phyloP scores from a whole-genome alignment of 1,140 invertebrate genomes.

The Leptestheria dahalacensis region DNA sequence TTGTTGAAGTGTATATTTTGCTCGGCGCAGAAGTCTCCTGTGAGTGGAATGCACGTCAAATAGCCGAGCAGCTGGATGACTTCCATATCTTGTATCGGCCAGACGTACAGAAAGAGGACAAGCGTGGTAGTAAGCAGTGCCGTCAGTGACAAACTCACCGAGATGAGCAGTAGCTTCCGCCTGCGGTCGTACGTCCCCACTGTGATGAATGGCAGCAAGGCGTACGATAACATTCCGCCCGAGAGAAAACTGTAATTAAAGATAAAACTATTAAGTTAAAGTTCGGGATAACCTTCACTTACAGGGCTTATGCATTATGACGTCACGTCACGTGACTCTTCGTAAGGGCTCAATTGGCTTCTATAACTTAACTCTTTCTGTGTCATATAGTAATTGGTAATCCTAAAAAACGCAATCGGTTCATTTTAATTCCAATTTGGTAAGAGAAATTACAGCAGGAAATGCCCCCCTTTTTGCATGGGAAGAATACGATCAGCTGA shows the following conservation, averaged over 20 bases:
- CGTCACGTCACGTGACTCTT: too few relatives aligned
- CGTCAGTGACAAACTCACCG: constrained; percentile 58
- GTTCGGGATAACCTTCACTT: too few relatives aligned
- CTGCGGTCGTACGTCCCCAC: constrained; percentile 66
- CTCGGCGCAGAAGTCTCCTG: constrained; percentile 75
- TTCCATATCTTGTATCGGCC: constrained; percentile 76
- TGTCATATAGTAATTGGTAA: too few relatives aligned
- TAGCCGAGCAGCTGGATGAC: constrained; percentile 38
- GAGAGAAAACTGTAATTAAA: constrained; percentile 61
- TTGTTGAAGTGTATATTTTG: constrained; percentile 77
- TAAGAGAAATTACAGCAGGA: too few relatives aligned
- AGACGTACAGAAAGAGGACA: constrained; percentile 71
- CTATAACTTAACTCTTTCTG: too few relatives aligned
- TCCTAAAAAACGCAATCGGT: too few relatives aligned
- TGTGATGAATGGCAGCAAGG: constrained; percentile 72
- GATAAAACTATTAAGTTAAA: too few relatives aligned
- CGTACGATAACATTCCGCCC: constrained; percentile 80
- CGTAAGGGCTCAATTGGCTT: too few relatives aligned
- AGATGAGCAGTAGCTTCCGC: constrained; percentile 61
- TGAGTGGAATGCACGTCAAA: constrained; percentile 84
- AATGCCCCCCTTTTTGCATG: too few relatives aligned
- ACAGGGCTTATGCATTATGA: too few relatives aligned
- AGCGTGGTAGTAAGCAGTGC: constrained; percentile 58
- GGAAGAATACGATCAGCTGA: too few relatives aligned
- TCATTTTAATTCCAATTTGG: neutral